These are phyloP conservation scores for Arrhamphus sclerolepis DNA, from an alignment of 2,797 vertebrate genomes.

Conservation along the genomic window DNA sequence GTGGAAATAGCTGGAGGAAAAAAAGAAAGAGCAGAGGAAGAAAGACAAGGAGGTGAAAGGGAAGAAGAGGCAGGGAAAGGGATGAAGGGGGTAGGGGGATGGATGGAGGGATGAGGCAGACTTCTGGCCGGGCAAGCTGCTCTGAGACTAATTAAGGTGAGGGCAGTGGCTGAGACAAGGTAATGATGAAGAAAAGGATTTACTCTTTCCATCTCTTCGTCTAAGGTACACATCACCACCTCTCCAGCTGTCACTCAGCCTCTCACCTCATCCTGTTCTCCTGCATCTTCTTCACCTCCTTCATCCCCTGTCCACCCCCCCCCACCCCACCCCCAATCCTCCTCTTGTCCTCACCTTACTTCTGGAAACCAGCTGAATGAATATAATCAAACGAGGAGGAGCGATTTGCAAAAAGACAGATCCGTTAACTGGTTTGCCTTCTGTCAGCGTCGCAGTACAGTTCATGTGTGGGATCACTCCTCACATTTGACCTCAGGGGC, in stretches of 20 bases:
- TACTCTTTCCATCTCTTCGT: conserved; percentile 73
- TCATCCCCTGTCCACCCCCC: too few species aligned
- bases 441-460: neutral
- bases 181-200: conserved; percentile 87
- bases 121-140: conserved; percentile 73
- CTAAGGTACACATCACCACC: conserved; percentile 61
- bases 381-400: neutral
- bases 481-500: conserved; percentile 7
- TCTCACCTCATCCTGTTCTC: conserved; percentile 36
- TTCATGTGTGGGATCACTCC: too few species aligned
- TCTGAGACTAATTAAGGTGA: conserved; percentile 87
- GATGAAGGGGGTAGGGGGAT: conserved; percentile 37
- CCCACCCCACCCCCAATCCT: neutral
- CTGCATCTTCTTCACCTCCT: neutral
- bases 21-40: conserved; percentile 57
- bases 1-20: conserved; percentile 75
- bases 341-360: conserved; percentile 11
- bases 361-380: conserved; percentile 5
- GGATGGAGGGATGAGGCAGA: conserved; percentile 65
- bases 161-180: conserved; percentile 79
- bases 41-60: conserved; percentile 62
- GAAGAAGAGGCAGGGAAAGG: conserved; percentile 40
- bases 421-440: conserved; percentile 7
- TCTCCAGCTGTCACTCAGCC: conserved; percentile 54
- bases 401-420: neutral